Conservation (phyloP, 2,888 invertebrate species). For the Ganaspis brasiliensis region DNA sequence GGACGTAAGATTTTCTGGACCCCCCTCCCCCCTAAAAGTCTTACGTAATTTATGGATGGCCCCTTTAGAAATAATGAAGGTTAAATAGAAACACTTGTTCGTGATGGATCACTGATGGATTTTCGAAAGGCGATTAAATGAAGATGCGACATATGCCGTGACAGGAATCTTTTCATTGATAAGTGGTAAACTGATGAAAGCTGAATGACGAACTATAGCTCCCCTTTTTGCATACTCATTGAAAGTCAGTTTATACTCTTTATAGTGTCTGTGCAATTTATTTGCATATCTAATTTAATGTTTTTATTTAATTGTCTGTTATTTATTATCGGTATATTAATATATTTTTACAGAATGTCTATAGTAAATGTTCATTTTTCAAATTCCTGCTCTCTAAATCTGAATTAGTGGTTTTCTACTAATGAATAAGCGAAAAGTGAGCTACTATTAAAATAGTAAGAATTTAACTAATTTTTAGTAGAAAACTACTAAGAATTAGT, state of each 20-base stretch:
- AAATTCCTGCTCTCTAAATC: too few species aligned
- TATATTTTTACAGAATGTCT: too few species aligned
- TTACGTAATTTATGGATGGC: too few species aligned
- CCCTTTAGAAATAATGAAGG: too few species aligned
- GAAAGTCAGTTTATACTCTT: constrained; percentile 39
- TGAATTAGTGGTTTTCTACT: too few species aligned
- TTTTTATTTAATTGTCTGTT: neutral
- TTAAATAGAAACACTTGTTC: neutral
- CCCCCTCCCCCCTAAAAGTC: too few species aligned
- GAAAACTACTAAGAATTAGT: too few species aligned
- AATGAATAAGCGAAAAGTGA: too few species aligned
- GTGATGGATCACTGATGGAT: neutral
- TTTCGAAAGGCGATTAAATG: constrained; percentile 46
- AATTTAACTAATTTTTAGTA: too few species aligned
- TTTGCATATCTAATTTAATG: neutral
- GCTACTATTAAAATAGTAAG: too few species aligned
- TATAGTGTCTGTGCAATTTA: neutral
- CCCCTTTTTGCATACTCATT: constrained; percentile 50
- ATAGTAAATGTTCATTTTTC: too few species aligned
- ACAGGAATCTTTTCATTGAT: constrained; percentile 52
- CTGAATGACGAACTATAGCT: constrained; percentile 55
- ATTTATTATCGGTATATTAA: neutral
- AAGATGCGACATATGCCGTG: constrained; percentile 55
- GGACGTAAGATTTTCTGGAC: too few species aligned
- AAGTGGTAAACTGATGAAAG: constrained; percentile 51